phyloP scores from a whole-genome alignment of 2,113 vertebrate genomes.

The zebrafish (Danio rerio) region GRCz12tu NC_133186.1:30172001-30172500 shows the following conservation, averaged over 20 bases:
- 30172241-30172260: background rate
- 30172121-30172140: conserved; percentile 57
- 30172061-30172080: conserved; percentile 68
- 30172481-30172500: too few species aligned
- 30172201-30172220: background rate
- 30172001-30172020: conserved; percentile 67
- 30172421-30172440: background rate
- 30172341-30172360: background rate
- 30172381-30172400: background rate
- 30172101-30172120: background rate
- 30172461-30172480: background rate
- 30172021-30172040: conserved; percentile 65
- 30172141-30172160: conserved; percentile 80
- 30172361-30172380: conserved; percentile 6
- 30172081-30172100: rapidly evolving
- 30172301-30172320: conserved; percentile 2
- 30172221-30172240: background rate
- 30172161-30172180: conserved; percentile 73
- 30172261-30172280: background rate
- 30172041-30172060: conserved; percentile 69
- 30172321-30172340: background rate
- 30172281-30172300: conserved; percentile 1
- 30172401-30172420: conserved; percentile 6
- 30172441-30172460: background rate
- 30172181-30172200: conserved; percentile 70